These are phyloP conservation scores for Micromussa lordhowensis DNA, from an alignment of 92 coral and sea anemone genomes.

Conservation along the genomic window DNA sequence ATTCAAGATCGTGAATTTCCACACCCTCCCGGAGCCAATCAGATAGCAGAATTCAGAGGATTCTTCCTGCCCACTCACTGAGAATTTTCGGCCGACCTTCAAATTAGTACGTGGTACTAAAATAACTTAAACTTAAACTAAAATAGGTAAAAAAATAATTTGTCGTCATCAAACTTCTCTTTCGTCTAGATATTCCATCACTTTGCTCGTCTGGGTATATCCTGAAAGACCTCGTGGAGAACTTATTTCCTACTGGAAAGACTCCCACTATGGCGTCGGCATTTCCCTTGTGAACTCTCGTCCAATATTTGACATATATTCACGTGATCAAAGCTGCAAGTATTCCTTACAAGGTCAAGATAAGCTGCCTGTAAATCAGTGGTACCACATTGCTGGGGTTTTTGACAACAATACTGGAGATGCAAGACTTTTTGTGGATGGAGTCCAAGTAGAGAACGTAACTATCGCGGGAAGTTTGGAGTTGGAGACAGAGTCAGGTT, in stretches of 20 bases:
- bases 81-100: no score
- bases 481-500: slow-evolving; percentile 25
- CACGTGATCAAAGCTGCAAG: slow-evolving; percentile 17
- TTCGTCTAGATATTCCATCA: slow-evolving; percentile 36
- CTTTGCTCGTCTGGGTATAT: slow-evolving; percentile 34
- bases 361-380: neutral
- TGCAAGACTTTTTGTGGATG: slow-evolving; percentile 13
- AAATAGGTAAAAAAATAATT: no score
- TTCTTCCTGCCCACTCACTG: no score
- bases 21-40: no score
- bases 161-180: neutral
- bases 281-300: slow-evolving; percentile 15
- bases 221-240: slow-evolving; percentile 30
- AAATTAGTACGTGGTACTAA: no score
- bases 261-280: slow-evolving; percentile 37
- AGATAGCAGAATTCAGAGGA: no score
- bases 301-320: slow-evolving; percentile 36
- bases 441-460: neutral
- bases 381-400: slow-evolving; percentile 35
- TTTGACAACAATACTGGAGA: neutral
- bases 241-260: slow-evolving; percentile 41
- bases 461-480: neutral
- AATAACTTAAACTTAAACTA: no score
- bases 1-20: no score
- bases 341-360: neutral